A percentile compares a stretch with the other conserved stretches of the same genome.
Conservation (phyloP, 92 coral and sea anemone genomes). For the Epizoanthus rinbou region DNA sequence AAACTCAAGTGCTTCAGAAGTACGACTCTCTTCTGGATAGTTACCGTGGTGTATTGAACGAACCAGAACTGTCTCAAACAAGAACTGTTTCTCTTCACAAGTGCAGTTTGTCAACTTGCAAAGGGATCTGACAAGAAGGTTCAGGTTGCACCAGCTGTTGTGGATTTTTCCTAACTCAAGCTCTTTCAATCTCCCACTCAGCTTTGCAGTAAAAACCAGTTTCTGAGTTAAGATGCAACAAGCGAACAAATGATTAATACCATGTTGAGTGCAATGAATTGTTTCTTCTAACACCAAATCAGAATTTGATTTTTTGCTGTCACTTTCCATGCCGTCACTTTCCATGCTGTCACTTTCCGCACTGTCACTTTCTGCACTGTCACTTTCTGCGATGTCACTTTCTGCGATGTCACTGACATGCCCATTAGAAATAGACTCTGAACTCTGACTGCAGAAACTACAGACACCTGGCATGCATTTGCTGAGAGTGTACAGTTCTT, state of each 20-base stretch:
- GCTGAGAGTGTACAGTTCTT: neutral
- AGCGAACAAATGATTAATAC: neutral
- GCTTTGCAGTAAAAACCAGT: neutral
- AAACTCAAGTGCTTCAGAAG: neutral
- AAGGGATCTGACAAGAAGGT: neutral
- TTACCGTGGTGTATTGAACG: neutral
- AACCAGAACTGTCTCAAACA: conserved; percentile 2
- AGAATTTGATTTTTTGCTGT: neutral
- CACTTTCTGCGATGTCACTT: too few relatives aligned
- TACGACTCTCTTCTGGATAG: neutral
- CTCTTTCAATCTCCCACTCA: neutral
- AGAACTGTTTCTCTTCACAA: neutral
- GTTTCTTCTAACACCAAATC: neutral
- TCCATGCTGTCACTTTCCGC: too few relatives aligned
- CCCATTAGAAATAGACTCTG: neutral
- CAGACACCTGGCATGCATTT: neutral
- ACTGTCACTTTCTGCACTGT: too few relatives aligned
- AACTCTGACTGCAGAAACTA: neutral
- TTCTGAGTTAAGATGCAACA: neutral
- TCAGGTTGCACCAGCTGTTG: neutral
- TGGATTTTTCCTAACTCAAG: neutral
- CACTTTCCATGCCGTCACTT: too few relatives aligned
- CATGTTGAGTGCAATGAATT: neutral
- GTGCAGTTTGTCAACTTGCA: neutral
- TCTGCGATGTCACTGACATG: neutral